These are phyloP conservation scores for Pseudoips prasinana DNA, from an alignment of 2,888 invertebrate genomes.

Conservation along the genomic window DNA sequence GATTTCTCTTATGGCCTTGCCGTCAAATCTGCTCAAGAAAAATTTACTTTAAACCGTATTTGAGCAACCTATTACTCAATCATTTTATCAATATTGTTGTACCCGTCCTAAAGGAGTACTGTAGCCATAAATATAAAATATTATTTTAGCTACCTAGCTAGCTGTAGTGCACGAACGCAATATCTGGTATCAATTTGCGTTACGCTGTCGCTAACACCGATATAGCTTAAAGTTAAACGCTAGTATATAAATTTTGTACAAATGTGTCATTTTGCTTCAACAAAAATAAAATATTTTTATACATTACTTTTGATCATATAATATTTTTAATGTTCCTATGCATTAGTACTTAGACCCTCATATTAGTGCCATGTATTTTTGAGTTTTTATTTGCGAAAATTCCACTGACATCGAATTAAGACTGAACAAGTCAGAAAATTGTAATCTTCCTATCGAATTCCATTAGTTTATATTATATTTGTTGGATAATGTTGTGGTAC, in stretches of 20 bases:
- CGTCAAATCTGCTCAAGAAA: too few species aligned
- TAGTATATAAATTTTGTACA: slow-evolving; percentile 37
- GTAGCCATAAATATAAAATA: too few species aligned
- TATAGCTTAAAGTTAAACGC: slow-evolving; percentile 1
- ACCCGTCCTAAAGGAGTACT: too few species aligned
- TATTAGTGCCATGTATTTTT: slow-evolving; percentile 67
- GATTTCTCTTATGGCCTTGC: too few species aligned
- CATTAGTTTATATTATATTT: slow-evolving; percentile 19
- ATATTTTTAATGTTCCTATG: slow-evolving; percentile 65
- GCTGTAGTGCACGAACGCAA: too few species aligned
- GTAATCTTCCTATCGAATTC: slow-evolving; percentile 22
- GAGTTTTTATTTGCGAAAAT: slow-evolving; percentile 33
- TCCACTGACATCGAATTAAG: slow-evolving; percentile 68
- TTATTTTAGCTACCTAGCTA: too few species aligned
- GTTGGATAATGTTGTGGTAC: slow-evolving; percentile 10
- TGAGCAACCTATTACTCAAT: too few species aligned
- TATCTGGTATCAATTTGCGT: too few species aligned
- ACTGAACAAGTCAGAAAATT: slow-evolving; percentile 58
- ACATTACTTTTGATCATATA: slow-evolving; percentile 52
- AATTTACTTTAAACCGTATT: too few species aligned
- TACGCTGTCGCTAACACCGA: too few species aligned
- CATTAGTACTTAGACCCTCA: slow-evolving; percentile 58
- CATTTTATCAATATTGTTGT: too few species aligned
- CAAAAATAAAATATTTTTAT: slow-evolving; percentile 57
- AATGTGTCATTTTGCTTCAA: slow-evolving; percentile 47